Base-by-base conservation (phyloP, 1,140 invertebrate genomes). In the Drosophila ironensis region DNA sequence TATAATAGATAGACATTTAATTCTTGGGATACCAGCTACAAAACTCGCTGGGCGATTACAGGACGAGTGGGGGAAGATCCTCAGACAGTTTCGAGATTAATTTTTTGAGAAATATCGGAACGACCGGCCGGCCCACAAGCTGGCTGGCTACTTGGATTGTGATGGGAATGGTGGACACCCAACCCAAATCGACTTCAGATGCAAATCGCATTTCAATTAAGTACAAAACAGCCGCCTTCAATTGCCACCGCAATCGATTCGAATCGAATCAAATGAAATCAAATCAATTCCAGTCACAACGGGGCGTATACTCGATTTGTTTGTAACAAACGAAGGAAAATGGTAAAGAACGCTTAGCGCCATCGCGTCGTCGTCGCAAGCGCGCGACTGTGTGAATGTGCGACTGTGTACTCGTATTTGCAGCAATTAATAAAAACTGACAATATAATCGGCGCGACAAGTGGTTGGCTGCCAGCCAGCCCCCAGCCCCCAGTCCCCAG, bases 401-500 rank as follows among this genome's bases (percentile, higher is more conserved):
- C n/a, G n/a, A n/a, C n/a, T n/a, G n/a, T n/a, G n/a, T n/a, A n/a
- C n/a, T n/a, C n/a, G 67, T 86, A 86, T 86, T 86, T 75, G 80
- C 80, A 86, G 80, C 80, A 86, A 86, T 86, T 86, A 86, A 86
- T 86, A 86, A 86, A 86, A 87, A 80, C 80, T 86, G 80, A 86
- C 80, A 86, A 86, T 86, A 72, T 86, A 86, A 86, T 86, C 80
- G 75, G 51, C 67, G 80, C 80, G 80, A 86, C 80, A 86, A 86
- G 74, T 80, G 80, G 80, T 84, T 84, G 80, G 80, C 80, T 86
- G 80, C 74, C 80, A 84, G 74, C 78, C 80, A 82, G 64, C 74
- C n/a, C n/a, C 73, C 78, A n/a, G n/a, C n/a, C n/a, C 84, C 78
- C 80, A 84, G 64, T 70, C 70, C 74, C 63, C 59, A 77, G 73